phyloP scores from a whole-genome alignment of 2,888 invertebrate genomes.

The Altica lythri region DNA sequence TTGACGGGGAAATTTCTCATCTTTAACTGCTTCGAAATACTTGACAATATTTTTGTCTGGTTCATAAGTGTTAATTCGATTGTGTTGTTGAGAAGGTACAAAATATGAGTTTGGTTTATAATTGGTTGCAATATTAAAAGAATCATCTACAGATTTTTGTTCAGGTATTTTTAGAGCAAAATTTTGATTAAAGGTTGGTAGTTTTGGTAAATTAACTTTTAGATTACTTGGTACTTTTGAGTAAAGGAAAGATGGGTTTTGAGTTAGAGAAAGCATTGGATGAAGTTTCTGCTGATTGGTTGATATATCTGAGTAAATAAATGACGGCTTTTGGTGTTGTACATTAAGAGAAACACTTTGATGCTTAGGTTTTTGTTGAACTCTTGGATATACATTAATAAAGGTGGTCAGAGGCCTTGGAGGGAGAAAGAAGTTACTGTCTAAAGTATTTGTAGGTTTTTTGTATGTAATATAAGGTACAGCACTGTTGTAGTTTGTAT shows the following conservation, averaged over 20 bases:
- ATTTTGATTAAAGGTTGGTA: no score
- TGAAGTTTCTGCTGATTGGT: no score
- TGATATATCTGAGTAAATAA: no score
- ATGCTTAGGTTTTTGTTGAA: conserved; percentile 3
- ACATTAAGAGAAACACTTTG: no score
- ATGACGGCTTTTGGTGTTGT: no score
- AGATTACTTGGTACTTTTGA: no score
- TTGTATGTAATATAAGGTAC: conserved; percentile 13
- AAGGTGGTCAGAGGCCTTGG: neutral
- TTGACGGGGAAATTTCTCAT: neutral
- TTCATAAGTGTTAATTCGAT: neutral
- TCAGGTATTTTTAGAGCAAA: no score
- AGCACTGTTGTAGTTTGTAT: neutral
- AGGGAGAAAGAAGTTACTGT: neutral
- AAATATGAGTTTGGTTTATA: neutral
- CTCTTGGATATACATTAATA: neutral
- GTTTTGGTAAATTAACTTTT: no score
- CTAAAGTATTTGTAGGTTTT: neutral
- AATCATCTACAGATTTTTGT: no score
- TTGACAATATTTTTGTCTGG: conserved; percentile 5
- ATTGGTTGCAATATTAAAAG: no score
- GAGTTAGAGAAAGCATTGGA: no score
- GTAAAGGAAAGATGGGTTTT: no score
- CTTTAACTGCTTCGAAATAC: conserved; percentile 5
- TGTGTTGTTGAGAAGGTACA: neutral